Base-by-base conservation (phyloP, 2,888 invertebrate species). In the Vannuccia rotundouncinata region DNA sequence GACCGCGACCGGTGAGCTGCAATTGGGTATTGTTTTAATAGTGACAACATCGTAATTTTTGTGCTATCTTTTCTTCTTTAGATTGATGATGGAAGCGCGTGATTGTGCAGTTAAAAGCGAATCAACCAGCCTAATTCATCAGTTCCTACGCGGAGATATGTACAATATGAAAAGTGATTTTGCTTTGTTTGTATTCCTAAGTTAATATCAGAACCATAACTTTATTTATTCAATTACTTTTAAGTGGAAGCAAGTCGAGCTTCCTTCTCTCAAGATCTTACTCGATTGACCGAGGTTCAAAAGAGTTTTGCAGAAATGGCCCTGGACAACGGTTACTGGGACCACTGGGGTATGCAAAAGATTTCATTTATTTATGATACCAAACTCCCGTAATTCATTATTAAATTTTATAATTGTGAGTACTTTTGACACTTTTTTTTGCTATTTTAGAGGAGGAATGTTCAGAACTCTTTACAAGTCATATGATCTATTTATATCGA, bases 301-400 rank as follows among this genome's bases (percentile, higher is more conserved):
- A 27, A 66, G 66, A 66, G 25, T 22, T 66, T 66, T 66, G 66
- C 66, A 5, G 10, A 5, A 22, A 66, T 66, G 66, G 66, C 66
- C 2, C 66, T 66, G 2, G 25, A 2, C 22, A 66, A 66, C 22
- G 66, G 22, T 22, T 66, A 13, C 22, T 66, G 66, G 66, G 10
- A 66, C 25, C 25, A 22, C 66, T 66, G 66, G 66, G 66, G 66
- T 66, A n/a, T n/a, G n/a, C n/a, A n/a, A n/a, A n/a, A n/a, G n/a
- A n/a, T n/a, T n/a, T n/a, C n/a, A n/a, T n/a, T n/a, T n/a, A n/a
- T n/a, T n/a, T n/a, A n/a, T n/a, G n/a, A n/a, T n/a, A n/a, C n/a
- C n/a, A n/a, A n/a, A n/a, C n/a, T n/a, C n/a, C n/a, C n/a, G n/a
- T n/a, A n/a, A n/a, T n/a, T n/a, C n/a, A n/a, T n/a, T n/a, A n/a